Base-by-base conservation (phyloP, 2,888 invertebrate genomes). In the Sesamia inferens region DNA sequence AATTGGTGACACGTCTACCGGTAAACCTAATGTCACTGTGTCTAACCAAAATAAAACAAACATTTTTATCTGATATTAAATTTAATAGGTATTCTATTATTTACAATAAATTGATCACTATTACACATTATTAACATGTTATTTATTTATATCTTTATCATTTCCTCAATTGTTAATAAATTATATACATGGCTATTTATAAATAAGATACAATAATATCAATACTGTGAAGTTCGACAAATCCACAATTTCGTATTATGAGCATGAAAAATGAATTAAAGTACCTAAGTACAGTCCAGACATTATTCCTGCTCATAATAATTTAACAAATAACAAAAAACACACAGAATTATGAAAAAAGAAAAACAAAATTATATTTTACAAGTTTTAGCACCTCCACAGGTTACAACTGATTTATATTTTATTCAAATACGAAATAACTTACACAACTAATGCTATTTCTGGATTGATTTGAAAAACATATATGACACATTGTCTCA, bases 1-100 rank as follows among this genome's bases (percentile, higher is more conserved):
- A n/a, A n/a, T n/a, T n/a, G n/a, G n/a, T n/a, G n/a, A n/a, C n/a
- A n/a, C n/a, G n/a, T n/a, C n/a, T n/a, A n/a, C n/a, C 11, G 44
- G 11, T 10, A 44, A 44, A 11, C 31, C 1, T 10, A 65, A 31
- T 51, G 16, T 24, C 11, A 51, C 13, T 42, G 24, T 48, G 22
- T 16, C 0, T 39, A 22, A 59, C 65, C 42, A 57, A 88, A 95
- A 93, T 94, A 89, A 94, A 95, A 94, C 92, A 83, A 91, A 82
- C 85, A 85, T 87, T 87, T 64, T 85, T 93, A 94, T 95, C 94
- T 96, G 96, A 96, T 96, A 96, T 96, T 96, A 96, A 96, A 96
- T 96, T 96, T 96, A 96, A 96, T 96, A 95, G 94, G 94, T 95
- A 95, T 91, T 95, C 96, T 96, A 96, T 96, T 96, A 96, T 96